Percentiles rank a stretch among this genome's conserved stretches.
Conservation (phyloP, 1,140 invertebrate species). For the Pseudachorutes palmiensis region DNA sequence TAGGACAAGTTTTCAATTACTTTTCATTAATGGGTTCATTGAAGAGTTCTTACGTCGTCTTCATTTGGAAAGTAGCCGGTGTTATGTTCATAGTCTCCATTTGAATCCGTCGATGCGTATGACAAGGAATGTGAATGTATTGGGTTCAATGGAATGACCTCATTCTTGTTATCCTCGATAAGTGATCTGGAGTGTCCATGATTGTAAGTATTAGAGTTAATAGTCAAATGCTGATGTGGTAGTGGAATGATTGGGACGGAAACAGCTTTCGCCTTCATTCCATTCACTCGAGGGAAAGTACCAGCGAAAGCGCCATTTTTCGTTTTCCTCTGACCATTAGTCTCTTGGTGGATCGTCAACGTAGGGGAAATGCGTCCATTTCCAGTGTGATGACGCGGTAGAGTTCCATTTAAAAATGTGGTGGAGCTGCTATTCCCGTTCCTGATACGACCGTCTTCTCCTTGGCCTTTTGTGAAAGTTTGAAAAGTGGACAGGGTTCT, state of each 20-base stretch:
- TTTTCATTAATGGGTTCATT: not conserved
- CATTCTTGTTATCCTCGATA: not conserved
- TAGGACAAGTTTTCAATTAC: too few relatives aligned
- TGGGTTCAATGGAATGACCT: not conserved
- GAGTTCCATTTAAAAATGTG: not conserved
- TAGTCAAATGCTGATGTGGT: not conserved
- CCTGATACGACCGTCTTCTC: too few relatives aligned
- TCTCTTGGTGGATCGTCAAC: not conserved
- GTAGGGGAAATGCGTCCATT: too few relatives aligned
- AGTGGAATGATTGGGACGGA: slow-evolving; percentile 5
- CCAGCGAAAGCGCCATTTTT: slow-evolving; percentile 16
- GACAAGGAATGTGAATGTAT: slow-evolving; percentile 27
- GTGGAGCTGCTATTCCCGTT: too few relatives aligned
- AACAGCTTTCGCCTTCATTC: slow-evolving; percentile 8
- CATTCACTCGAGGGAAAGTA: not conserved
- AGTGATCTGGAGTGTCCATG: slow-evolving; percentile 8
- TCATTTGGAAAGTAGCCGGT: slow-evolving; percentile 15
- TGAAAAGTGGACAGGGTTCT: slow-evolving; percentile 43
- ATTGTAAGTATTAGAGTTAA: not conserved
- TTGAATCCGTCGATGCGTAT: slow-evolving; percentile 23
- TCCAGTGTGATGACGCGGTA: slow-evolving; percentile 13
- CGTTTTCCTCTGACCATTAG: not conserved
- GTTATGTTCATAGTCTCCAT: not conserved
- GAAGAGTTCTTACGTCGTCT: slow-evolving; percentile 17
- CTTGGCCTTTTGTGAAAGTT: slow-evolving; percentile 40